Conservation (phyloP, 2,113 vertebrate species). For the Centropristis striata region DNA sequence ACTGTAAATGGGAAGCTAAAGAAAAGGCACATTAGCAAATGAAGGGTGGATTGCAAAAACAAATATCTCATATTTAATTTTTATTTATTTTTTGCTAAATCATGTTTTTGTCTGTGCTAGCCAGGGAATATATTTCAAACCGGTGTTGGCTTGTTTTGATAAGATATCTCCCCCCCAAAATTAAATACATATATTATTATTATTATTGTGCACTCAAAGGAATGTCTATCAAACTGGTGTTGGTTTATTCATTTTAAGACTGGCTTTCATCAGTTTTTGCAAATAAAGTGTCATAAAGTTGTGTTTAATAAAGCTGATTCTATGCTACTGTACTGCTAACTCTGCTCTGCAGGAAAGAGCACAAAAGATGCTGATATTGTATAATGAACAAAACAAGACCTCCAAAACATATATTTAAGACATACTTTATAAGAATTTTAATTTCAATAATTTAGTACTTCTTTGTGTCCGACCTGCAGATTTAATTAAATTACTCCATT, state of each 20-base stretch:
- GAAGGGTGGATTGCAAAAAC: too few species aligned
- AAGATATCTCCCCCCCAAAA: too few species aligned
- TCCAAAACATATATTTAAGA: neutral
- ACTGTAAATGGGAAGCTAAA: neutral
- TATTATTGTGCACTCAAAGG: too few species aligned
- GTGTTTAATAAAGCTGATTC: neutral
- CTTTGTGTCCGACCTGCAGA: neutral
- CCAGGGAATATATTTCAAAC: too few species aligned
- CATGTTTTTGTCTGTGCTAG: too few species aligned
- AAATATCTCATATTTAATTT: too few species aligned
- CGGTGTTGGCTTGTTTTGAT: too few species aligned
- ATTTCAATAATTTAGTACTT: neutral
- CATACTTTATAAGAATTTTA: neutral
- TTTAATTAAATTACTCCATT: slow-evolving; percentile 2
- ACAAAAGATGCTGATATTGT: neutral
- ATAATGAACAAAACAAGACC: neutral
- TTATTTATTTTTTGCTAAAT: too few species aligned
- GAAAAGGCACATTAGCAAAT: neutral
- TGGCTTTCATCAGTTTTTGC: too few species aligned
- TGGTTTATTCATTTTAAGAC: too few species aligned
- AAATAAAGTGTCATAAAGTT: neutral
- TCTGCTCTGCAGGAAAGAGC: neutral
- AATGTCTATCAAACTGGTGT: too few species aligned
- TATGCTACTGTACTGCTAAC: neutral
- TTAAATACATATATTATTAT: too few species aligned